Evolutionary conservation across 2,113 vertebrate species (phyloP).

Genomic region (Tinamus guttatus): DNA sequence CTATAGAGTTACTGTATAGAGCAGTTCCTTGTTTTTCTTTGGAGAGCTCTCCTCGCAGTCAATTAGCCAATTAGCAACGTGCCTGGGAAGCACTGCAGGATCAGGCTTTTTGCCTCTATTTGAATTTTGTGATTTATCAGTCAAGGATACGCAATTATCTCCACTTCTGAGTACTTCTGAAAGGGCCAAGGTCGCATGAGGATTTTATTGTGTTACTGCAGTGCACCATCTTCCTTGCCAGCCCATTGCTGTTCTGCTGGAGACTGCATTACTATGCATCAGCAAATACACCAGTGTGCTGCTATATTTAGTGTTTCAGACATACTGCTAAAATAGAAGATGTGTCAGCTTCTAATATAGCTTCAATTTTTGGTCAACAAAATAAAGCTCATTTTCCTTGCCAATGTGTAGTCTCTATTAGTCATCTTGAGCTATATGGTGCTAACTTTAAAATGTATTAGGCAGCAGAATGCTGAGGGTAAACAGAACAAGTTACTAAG

Average conservation of each 20-base stretch:
- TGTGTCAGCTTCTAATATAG: conserved; percentile 50
- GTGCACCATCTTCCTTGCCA: conserved; percentile 68
- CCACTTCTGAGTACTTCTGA: not conserved
- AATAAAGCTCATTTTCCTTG: conserved; percentile 26
- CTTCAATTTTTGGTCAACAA: conserved; percentile 54
- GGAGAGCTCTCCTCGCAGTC: not conserved
- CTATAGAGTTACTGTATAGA: not conserved
- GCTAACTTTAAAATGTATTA: conserved; percentile 23
- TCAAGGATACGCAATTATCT: not conserved
- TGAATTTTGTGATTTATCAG: not conserved
- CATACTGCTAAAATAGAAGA: conserved; percentile 34
- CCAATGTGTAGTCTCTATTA: not conserved
- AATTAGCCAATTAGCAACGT: not conserved
- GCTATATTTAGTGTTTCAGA: conserved; percentile 66
- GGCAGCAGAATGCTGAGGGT: not conserved
- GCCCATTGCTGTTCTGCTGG: conserved; percentile 41
- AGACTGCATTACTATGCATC: conserved; percentile 66
- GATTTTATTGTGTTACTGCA: conserved; percentile 61
- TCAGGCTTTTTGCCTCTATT: not conserved
- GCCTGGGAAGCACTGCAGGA: not conserved
- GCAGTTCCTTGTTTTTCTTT: not conserved
- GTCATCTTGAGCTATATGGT: not conserved
- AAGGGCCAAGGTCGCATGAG: conserved; percentile 53
- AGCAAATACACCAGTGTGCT: conserved; percentile 28
- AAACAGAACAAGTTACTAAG: not conserved